These are phyloP conservation scores for Eublepharis macularius DNA, from an alignment of 2,113 vertebrate species.

Conservation along the genomic window DNA sequence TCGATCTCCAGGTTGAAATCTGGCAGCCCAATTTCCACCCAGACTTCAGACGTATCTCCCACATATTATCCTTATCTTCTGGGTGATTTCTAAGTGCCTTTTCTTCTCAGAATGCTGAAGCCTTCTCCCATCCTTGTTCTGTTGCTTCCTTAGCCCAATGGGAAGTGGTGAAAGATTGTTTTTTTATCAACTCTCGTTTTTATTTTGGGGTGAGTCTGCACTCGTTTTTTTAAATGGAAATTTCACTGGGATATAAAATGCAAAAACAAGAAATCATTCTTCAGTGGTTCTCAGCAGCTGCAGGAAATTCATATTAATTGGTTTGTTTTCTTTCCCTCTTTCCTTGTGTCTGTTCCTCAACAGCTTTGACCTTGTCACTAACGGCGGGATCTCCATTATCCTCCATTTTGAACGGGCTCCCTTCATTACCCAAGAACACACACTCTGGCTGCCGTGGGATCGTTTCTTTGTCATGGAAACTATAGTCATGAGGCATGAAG, in stretches of 20 bases:
- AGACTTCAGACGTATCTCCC: not conserved
- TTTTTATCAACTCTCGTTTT: not conserved
- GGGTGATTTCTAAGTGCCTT: not conserved
- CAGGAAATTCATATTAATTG: not conserved
- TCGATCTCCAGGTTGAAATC: not conserved
- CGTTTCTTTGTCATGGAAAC: constrained; percentile 99
- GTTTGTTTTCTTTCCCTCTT: not conserved
- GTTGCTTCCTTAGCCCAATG: not conserved
- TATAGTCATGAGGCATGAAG: constrained; percentile 96
- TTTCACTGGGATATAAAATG: too few relatives aligned
- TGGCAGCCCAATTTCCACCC: not conserved
- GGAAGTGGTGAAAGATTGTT: not conserved
- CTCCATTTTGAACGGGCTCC: constrained; percentile 94
- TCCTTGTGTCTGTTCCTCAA: constrained; percentile 29
- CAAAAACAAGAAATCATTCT: too few relatives aligned
- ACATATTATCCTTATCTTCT: not conserved
- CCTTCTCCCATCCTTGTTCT: not conserved
- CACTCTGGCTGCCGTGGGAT: constrained; percentile 95
- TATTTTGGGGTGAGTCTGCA: too few relatives aligned
- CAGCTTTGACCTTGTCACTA: constrained; percentile 96
- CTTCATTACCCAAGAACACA: constrained; percentile 97
- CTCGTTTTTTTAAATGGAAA: too few relatives aligned
- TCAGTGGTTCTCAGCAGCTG: too few relatives aligned
- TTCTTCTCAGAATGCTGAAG: not conserved
- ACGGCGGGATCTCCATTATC: constrained; percentile 89